Conservation (phyloP, 2,888 invertebrate species). For the Agrochola litura region DNA sequence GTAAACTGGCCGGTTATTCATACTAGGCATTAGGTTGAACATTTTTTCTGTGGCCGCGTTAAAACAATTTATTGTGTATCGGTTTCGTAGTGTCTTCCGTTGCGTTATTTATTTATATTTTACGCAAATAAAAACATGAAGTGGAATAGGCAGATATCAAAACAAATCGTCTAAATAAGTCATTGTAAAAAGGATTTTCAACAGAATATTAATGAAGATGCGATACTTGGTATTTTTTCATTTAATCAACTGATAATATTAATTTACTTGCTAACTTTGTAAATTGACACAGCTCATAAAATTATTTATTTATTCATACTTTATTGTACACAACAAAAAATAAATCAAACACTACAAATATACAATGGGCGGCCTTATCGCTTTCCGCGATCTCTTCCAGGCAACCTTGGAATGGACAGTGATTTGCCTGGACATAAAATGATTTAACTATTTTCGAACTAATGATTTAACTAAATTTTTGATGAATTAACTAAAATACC, state of each 20-base stretch:
- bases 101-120: slow-evolving; percentile 29
- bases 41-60: slow-evolving; percentile 29
- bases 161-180: slow-evolving; percentile 23
- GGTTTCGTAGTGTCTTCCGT: slow-evolving; percentile 40
- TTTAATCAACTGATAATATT: neutral
- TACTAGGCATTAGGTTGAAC: slow-evolving; percentile 45
- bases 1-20: slow-evolving; percentile 54
- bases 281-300: neutral
- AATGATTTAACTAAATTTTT: too few species aligned
- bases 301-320: neutral
- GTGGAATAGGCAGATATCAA: slow-evolving; percentile 13
- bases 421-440: too few species aligned
- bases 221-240: neutral
- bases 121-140: slow-evolving; percentile 21
- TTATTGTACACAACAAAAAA: too few species aligned
- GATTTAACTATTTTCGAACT: too few species aligned
- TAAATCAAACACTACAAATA: too few species aligned
- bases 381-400: too few species aligned
- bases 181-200: slow-evolving; percentile 11
- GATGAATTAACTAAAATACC: neutral
- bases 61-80: slow-evolving; percentile 46
- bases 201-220: neutral
- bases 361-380: too few species aligned
- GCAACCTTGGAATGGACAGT: too few species aligned
- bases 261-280: neutral